phyloP scores from a whole-genome alignment of 2,113 vertebrate genomes.

The Oncorhynchus clarkii region DNA sequence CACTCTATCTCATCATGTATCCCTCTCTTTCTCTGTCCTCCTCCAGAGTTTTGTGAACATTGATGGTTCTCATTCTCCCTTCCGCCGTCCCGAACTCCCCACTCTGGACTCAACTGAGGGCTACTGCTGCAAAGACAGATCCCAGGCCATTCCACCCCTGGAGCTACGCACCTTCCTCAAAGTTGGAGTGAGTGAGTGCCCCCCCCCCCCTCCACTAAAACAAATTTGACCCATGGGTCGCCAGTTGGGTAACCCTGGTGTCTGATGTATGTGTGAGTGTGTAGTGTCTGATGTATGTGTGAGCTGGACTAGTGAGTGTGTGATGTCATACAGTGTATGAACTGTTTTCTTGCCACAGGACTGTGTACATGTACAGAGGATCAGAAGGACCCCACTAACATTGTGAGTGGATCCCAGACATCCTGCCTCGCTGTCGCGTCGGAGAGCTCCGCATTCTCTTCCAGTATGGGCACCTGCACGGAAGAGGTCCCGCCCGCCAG shows the following conservation, averaged over 20 bases:
- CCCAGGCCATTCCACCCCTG: conserved; percentile 81
- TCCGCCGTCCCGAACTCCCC: conserved; percentile 78
- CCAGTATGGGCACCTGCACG: conserved; percentile 84
- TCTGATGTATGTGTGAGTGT: too few species aligned
- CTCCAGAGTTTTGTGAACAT: conserved; percentile 84
- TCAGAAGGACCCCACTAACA: conserved; percentile 81
- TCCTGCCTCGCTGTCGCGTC: conserved; percentile 80
- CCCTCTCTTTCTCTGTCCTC: background rate
- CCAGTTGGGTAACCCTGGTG: too few species aligned
- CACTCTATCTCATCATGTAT: background rate
- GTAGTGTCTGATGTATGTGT: too few species aligned
- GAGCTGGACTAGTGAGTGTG: too few species aligned
- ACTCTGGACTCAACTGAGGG: conserved; percentile 76
- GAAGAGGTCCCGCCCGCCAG: conserved; percentile 39
- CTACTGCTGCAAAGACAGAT: conserved; percentile 71
- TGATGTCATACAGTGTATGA: too few species aligned
- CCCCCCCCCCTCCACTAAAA: too few species aligned
- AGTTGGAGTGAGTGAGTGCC: conserved; percentile 69
- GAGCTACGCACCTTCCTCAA: conserved; percentile 89
- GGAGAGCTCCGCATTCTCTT: conserved; percentile 85
- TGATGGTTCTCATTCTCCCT: conserved; percentile 83
- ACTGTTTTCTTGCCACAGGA: background rate
- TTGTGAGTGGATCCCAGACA: conserved; percentile 88
- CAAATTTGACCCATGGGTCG: too few species aligned
- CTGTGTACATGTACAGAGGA: conserved; percentile 40